Percentiles rank a stretch among this genome's conserved stretches.
Conservation (phyloP, 2,888 invertebrate species). For the Chrysolina oricalcia region DNA sequence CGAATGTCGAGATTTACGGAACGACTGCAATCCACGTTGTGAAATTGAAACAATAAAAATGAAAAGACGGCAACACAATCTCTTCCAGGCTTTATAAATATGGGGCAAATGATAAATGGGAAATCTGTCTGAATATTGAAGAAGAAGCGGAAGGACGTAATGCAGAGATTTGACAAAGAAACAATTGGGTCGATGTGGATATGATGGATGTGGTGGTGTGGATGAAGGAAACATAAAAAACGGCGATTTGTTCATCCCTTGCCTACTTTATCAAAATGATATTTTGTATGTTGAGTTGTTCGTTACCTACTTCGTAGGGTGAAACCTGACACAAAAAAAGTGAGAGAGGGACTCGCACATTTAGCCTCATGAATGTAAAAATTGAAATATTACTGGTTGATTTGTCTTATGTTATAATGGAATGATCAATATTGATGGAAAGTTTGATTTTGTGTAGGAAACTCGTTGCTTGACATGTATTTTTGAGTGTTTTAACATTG, state of each 20-base stretch:
- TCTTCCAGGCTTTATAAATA: slow-evolving; percentile 14
- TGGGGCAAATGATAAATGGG: slow-evolving; percentile 21
- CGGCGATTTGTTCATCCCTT: too few relatives aligned
- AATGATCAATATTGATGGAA: too few relatives aligned
- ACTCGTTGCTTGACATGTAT: too few relatives aligned
- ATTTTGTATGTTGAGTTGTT: not conserved
- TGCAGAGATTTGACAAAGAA: slow-evolving; percentile 20
- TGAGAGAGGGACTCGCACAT: not conserved
- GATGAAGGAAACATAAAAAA: not conserved
- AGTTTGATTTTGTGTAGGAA: too few relatives aligned
- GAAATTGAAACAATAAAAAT: slow-evolving; percentile 55
- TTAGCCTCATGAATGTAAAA: too few relatives aligned
- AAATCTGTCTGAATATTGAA: slow-evolving; percentile 24
- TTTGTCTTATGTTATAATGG: too few relatives aligned
- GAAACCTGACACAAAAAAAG: not conserved
- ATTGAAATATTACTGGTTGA: too few relatives aligned
- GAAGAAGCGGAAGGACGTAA: slow-evolving; percentile 5
- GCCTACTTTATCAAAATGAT: slow-evolving; percentile 1
- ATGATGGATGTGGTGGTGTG: slow-evolving; percentile 21
- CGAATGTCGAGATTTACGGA: slow-evolving; percentile 21
- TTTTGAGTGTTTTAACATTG: too few relatives aligned
- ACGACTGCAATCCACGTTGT: slow-evolving; percentile 45
- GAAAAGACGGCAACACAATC: slow-evolving; percentile 19
- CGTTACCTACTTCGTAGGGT: not conserved
- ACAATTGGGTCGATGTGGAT: slow-evolving; percentile 10